A percentile compares a stretch with the other conserved stretches of the same genome.
Evolutionary conservation across 1,140 invertebrate species (phyloP).

Genomic region (Hestina assimilis): DNA sequence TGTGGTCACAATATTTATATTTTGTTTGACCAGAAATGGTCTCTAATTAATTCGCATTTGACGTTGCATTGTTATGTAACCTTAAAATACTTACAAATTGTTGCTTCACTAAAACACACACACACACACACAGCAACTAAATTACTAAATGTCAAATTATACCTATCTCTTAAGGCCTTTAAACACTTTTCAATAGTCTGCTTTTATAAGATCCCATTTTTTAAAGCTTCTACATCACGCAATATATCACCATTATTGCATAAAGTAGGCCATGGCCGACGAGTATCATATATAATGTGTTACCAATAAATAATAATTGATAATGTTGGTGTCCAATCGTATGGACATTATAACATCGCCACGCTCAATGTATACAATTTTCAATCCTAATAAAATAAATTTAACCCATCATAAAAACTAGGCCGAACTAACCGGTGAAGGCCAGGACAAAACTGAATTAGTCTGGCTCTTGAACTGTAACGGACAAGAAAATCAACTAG

Average conservation of each 20-base stretch:
- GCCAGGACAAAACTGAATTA: neutral
- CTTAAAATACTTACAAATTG: no score
- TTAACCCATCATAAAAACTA: no score
- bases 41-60: conserved; percentile 14
- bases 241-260: conserved; percentile 33
- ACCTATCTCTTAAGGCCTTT: no score
- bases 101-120: no score
- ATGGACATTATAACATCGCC: neutral
- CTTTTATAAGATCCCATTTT: no score
- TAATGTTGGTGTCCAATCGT: conserved; percentile 20
- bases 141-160: neutral
- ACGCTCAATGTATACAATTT: neutral
- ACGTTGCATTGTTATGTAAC: neutral
- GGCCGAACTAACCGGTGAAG: neutral
- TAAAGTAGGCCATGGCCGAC: conserved; percentile 41
- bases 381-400: neutral
- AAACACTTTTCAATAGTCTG: no score
- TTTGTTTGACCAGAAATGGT: conserved; percentile 5
- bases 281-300: conserved; percentile 26
- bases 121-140: neutral
- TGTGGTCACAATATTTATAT: neutral
- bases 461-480: neutral
- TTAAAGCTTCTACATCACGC: no score
- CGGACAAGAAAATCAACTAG: neutral
- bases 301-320: conserved; percentile 35